A percentile compares a stretch with the other conserved stretches of the same genome.
Conservation (phyloP, 2,888 invertebrate genomes). For the Sphinx pinastri region DNA sequence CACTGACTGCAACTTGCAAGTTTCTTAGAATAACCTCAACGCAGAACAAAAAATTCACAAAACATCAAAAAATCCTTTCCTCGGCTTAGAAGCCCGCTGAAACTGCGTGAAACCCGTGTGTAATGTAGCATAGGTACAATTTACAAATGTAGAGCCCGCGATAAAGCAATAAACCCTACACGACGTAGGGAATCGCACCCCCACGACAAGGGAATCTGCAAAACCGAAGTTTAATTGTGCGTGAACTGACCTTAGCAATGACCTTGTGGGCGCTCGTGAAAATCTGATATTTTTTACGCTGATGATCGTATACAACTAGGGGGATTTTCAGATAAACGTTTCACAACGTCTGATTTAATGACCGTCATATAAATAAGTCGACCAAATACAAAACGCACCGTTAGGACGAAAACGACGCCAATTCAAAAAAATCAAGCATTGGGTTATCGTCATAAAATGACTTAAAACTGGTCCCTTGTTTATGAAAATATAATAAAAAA, state of each 20-base stretch:
- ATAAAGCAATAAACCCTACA: constrained; percentile 33
- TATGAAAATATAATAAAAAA: no score
- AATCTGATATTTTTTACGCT: constrained; percentile 7
- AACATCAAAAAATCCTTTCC: neutral
- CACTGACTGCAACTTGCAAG: neutral
- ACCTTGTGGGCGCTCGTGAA: constrained; percentile 24
- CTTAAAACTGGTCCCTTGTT: no score
- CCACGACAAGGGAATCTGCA: constrained; percentile 27
- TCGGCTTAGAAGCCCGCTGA: neutral
- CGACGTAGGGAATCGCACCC: constrained; percentile 9
- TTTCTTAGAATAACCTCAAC: neutral
- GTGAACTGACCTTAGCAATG: constrained; percentile 44
- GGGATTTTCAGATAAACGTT: no score
- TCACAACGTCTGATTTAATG: no score
- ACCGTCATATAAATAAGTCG: no score
- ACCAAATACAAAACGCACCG: no score
- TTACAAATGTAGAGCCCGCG: constrained; percentile 27
- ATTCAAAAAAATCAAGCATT: no score
- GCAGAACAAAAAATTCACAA: neutral
- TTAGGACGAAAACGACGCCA: no score
- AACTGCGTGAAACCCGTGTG: constrained; percentile 28
- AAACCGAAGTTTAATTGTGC: constrained; percentile 41
- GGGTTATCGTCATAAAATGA: no score
- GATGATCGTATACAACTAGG: neutral
- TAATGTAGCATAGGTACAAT: constrained; percentile 35